Evolutionary conservation across 2,113 vertebrate genomes (phyloP), one percentile per base, ranked within the genome.

Genomic region (Pleuronectes platessa): DNA sequence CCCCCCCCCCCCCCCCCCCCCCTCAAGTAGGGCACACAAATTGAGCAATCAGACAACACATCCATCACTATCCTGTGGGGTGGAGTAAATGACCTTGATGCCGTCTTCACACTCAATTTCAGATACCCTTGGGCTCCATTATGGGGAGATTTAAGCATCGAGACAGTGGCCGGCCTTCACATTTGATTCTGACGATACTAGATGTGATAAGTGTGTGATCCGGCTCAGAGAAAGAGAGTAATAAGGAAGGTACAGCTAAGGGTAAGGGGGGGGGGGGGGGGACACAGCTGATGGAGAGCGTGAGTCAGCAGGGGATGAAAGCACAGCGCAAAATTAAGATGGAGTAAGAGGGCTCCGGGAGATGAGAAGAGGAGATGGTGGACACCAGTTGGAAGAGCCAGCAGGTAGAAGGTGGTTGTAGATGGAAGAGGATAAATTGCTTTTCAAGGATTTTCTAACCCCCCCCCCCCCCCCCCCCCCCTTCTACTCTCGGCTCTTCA

Each of bases 51-150:
- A 92, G 90, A 89, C 88, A 84, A 89, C 81, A 86, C 88, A 91
- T 92, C 90, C 91, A 92, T 94, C 91, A 90, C 80, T 47, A 74
- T 90, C 78, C 69, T 68, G 71, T 27, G 82, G 87, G 84, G 83
- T 81, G 83, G 82, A 76, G 90, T 88, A 82, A 89, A 86, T 83
- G 86, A 92, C 92, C 90, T 92, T 92, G 86, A 91, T 79, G 74
- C 73, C 78, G 86, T 89, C 83, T 88, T 90, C 89, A 93, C 88
- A 86, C 88, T 92, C 91, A 83, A 90, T 92, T 92, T 92, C 86
- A 90, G 84, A 86, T 71, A 81, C 86, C 91, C 90, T 79, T 91
- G 90, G 90, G 87, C 82, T 94, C 87, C 71, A 88, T 91, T 91
- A 91, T 81, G 73, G 55, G 65, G 68, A 61, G 86, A 82, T 90